phyloP scores from a whole-genome alignment of 2,113 vertebrate species.

The Mastomys natalensis region DNA sequence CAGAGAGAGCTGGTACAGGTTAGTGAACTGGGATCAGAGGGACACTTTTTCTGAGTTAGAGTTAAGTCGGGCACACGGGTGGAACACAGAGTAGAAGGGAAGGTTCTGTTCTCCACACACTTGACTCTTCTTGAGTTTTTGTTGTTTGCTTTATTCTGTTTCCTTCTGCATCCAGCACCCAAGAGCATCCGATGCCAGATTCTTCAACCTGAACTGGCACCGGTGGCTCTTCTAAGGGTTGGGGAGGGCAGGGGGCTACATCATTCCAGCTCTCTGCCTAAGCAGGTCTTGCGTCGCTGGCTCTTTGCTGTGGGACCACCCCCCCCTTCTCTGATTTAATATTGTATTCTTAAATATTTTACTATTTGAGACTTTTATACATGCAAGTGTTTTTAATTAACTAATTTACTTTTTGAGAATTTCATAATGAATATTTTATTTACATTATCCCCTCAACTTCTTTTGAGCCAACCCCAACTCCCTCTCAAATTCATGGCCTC shows the following conservation, averaged over 20 bases:
- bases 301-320: neutral
- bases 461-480: neutral
- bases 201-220: neutral
- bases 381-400: neutral
- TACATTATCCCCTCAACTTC: neutral
- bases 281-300: neutral
- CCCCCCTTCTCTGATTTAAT: neutral
- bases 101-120: neutral
- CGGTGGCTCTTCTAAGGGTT: neutral
- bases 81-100: neutral
- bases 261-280: neutral
- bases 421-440: neutral
- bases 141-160: neutral
- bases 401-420: neutral
- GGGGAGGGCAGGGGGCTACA: neutral
- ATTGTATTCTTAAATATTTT: neutral
- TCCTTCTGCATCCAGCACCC: neutral
- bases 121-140: neutral
- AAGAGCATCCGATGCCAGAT: neutral
- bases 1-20: neutral
- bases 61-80: neutral
- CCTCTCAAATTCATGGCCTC: neutral
- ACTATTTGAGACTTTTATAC: neutral
- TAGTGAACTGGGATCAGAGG: neutral
- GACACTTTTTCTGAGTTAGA: too few relatives aligned